Evolutionary conservation across 2,113 vertebrate species (phyloP).

Genomic region (Lycocorax pyrrhopterus): DNA sequence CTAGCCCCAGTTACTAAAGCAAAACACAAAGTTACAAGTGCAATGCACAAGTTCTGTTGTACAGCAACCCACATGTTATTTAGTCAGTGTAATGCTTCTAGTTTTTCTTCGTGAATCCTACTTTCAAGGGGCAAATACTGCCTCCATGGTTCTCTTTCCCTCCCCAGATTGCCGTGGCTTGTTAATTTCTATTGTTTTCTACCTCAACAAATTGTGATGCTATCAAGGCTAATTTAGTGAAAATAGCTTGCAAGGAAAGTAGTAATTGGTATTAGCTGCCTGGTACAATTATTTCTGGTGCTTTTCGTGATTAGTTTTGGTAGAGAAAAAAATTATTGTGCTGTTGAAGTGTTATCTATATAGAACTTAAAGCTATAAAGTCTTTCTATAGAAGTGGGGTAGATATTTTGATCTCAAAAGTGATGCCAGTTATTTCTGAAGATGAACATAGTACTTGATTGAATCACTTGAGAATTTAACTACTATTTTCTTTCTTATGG

Average conservation of each 20-base stretch:
- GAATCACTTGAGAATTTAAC: constrained; percentile 27
- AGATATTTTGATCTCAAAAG: constrained; percentile 31
- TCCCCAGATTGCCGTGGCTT: neutral
- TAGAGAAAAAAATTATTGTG: neutral
- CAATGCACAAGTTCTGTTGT: neutral
- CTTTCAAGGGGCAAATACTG: neutral
- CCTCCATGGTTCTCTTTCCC: neutral
- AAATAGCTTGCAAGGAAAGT: neutral
- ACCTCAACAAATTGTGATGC: neutral
- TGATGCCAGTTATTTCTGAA: constrained; percentile 29
- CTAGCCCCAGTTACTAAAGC: constrained; percentile 9
- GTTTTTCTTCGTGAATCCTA: neutral
- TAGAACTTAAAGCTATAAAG: neutral
- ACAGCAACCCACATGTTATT: neutral
- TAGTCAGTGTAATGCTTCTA: neutral
- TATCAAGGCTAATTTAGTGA: neutral
- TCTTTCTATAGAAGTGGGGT: neutral
- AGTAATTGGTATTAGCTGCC: neutral
- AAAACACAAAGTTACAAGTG: neutral
- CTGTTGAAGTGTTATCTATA: neutral
- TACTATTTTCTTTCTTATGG: neutral
- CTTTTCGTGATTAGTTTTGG: neutral
- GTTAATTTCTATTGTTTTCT: neutral
- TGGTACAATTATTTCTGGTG: neutral
- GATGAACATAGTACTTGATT: neutral